These are phyloP conservation scores for Syndactyla subalaris DNA, from an alignment of 2,797 vertebrate species.

Conservation along the genomic window DNA sequence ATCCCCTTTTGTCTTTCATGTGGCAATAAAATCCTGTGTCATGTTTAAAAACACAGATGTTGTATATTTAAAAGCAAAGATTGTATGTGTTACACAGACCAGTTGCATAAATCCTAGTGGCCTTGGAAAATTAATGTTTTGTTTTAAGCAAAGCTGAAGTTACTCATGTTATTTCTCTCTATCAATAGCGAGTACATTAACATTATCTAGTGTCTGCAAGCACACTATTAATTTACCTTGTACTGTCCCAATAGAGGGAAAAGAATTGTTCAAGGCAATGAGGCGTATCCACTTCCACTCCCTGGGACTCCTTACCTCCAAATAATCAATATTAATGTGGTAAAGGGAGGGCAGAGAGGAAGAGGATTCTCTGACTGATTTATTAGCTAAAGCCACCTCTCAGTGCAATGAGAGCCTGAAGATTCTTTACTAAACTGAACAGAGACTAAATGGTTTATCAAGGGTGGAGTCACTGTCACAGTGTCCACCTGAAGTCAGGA, in stretches of 20 bases:
- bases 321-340: constrained; percentile 88
- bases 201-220: constrained; percentile 87
- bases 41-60: not conserved
- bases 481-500: not conserved
- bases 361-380: constrained; percentile 75
- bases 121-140: constrained; percentile 87
- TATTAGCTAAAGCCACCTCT: constrained; percentile 75
- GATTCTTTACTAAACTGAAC: constrained; percentile 70
- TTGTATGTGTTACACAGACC: not conserved
- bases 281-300: constrained; percentile 85
- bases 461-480: not conserved
- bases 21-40: not conserved
- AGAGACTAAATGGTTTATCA: constrained; percentile 63
- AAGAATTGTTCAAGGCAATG: constrained; percentile 86
- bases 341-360: constrained; percentile 62
- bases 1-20: constrained; percentile 9
- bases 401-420: constrained; percentile 64
- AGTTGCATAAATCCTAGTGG: constrained; percentile 56
- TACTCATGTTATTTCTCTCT: constrained; percentile 88
- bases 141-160: constrained; percentile 89
- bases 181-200: constrained; percentile 90
- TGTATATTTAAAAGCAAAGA: constrained; percentile 8
- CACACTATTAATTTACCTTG: constrained; percentile 89
- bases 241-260: constrained; percentile 83
- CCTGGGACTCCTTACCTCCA: constrained; percentile 82